Conservation (phyloP, 1,140 invertebrate genomes). For the Oryctes rhinoceros region DNA sequence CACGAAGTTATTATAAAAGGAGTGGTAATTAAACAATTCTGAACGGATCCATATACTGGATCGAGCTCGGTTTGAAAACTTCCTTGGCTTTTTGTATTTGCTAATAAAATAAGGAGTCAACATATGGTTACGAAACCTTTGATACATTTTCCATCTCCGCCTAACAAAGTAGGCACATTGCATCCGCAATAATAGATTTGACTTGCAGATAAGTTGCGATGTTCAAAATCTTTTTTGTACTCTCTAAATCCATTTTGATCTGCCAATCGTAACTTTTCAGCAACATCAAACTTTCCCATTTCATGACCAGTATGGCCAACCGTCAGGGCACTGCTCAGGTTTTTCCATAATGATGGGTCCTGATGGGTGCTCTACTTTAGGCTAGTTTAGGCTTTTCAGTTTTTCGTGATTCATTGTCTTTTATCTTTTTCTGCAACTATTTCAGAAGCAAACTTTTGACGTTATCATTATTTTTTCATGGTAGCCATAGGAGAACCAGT, state of each 20-base stretch:
- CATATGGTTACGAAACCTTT: constrained; percentile 35
- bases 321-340: constrained; percentile 54
- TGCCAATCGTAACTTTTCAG: no score
- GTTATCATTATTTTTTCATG: background rate
- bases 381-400: constrained; percentile 6
- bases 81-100: constrained; percentile 32
- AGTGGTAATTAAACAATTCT: constrained; percentile 58
- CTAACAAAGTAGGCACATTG: constrained; percentile 39
- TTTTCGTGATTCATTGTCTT: background rate
- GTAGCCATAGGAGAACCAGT: background rate
- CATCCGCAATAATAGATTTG: constrained; percentile 44
- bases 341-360: constrained; percentile 55
- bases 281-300: constrained; percentile 31
- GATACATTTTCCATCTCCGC: constrained; percentile 27
- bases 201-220: background rate
- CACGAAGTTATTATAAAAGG: constrained; percentile 55
- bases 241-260: no score
- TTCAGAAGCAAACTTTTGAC: constrained; percentile 4
- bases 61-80: background rate
- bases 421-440: background rate
- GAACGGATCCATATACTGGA: constrained; percentile 58
- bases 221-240: background rate
- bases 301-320: constrained; percentile 56
- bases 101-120: constrained; percentile 40
- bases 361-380: constrained; percentile 46